These are phyloP conservation scores for Gasterosteus aculeatus DNA, from an alignment of 2,113 vertebrate genomes.

Conservation along the genomic window DNA sequence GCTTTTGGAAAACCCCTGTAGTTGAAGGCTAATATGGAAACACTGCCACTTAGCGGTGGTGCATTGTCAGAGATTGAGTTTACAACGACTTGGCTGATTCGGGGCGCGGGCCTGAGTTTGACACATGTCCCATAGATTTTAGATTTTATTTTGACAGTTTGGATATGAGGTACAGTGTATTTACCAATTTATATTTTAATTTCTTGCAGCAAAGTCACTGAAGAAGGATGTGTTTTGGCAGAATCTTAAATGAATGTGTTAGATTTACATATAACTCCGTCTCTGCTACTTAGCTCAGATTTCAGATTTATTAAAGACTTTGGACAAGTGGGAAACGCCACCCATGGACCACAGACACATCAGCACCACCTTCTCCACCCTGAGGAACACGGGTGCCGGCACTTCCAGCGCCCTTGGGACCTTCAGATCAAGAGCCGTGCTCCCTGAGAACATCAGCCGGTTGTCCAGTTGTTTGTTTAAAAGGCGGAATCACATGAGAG, in stretches of 20 bases:
- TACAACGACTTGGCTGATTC: no score
- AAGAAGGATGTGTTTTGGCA: background rate
- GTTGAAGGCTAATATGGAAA: no score
- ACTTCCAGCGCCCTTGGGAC: no score
- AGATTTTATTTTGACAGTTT: background rate
- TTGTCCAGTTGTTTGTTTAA: slow-evolving; percentile 12
- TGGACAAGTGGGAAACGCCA: slow-evolving; percentile 18
- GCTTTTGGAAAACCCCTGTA: no score
- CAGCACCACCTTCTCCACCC: slow-evolving; percentile 15
- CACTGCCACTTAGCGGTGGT: no score
- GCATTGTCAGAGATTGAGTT: no score
- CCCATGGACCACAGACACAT: slow-evolving; percentile 4
- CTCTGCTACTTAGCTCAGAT: slow-evolving; percentile 15
- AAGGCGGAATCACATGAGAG: slow-evolving; percentile 13
- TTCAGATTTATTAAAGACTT: slow-evolving; percentile 34
- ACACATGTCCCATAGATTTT: background rate
- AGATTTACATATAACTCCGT: background rate
- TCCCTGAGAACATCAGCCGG: slow-evolving; percentile 22
- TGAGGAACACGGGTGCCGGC: background rate
- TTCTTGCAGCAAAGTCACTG: background rate
- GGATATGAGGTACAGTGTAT: background rate
- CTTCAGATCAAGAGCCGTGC: slow-evolving; percentile 22
- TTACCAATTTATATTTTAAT: background rate
- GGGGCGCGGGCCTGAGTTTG: background rate
- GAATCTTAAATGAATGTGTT: background rate